Evolutionary conservation across 2,797 vertebrate species (phyloP).

Genomic region (Chromis chromis): DNA sequence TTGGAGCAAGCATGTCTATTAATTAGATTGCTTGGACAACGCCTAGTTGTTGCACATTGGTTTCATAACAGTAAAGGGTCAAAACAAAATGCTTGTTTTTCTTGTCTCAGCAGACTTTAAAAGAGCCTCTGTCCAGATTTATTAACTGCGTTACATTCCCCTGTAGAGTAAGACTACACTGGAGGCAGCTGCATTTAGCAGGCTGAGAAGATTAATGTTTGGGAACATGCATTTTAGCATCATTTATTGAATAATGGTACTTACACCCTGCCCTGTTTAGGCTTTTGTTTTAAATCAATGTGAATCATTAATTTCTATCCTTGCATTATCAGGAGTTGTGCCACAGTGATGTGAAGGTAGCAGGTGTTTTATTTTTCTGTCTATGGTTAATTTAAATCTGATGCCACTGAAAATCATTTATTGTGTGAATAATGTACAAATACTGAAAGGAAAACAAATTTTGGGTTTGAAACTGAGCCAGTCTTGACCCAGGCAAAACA

Average conservation of each 20-base stretch:
- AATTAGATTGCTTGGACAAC: not conserved
- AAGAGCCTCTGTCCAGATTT: constrained; percentile 20
- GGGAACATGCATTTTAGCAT: constrained; percentile 46
- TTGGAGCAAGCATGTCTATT: constrained; percentile 13
- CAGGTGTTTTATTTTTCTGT: constrained; percentile 78
- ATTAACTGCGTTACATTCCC: constrained; percentile 47
- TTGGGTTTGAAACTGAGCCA: constrained; percentile 83
- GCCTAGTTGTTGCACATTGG: constrained; percentile 20
- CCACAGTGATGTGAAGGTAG: constrained; percentile 84
- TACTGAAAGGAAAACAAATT: constrained; percentile 77
- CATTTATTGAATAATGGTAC: constrained; percentile 75
- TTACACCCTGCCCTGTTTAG: constrained; percentile 51
- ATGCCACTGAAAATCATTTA: constrained; percentile 85
- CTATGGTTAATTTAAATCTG: constrained; percentile 82
- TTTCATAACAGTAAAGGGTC: not conserved
- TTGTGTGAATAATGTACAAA: constrained; percentile 90
- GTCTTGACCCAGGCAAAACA: constrained; percentile 71
- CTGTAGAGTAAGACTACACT: constrained; percentile 38
- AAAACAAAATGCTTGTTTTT: not conserved
- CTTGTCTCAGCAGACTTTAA: constrained; percentile 2
- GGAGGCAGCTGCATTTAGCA: constrained; percentile 41
- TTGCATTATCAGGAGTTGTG: constrained; percentile 50
- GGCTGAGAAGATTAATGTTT: constrained; percentile 27
- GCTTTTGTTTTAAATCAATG: constrained; percentile 43
- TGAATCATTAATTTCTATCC: constrained; percentile 61